A percentile compares a stretch with the other conserved stretches of the same genome.
phyloP scores from a whole-genome alignment of 2,797 vertebrate genomes.

The Chaunax sp. region DNA sequence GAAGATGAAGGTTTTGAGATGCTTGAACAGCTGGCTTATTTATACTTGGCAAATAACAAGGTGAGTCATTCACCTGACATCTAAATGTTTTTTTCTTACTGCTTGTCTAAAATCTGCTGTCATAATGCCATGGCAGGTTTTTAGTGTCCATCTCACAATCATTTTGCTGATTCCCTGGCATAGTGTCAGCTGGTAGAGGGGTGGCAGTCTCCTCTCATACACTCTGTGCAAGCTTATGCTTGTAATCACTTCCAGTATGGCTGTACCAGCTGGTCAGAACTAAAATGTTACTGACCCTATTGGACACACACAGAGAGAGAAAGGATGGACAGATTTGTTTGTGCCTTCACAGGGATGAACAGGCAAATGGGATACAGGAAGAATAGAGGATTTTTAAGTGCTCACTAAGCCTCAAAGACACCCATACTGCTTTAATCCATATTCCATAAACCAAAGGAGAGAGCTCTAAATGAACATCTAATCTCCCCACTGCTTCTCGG shows the following conservation, averaged over 20 bases:
- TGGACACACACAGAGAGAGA: slow-evolving; percentile 37
- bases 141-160: background rate
- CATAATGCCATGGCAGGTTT: background rate
- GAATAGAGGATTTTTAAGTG: slow-evolving; percentile 69
- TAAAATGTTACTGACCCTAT: slow-evolving; percentile 65
- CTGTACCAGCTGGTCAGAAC: slow-evolving; percentile 61
- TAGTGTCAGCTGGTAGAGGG: slow-evolving; percentile 37
- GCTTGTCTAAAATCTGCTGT: background rate
- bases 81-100: slow-evolving; percentile 15
- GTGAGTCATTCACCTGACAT: slow-evolving; percentile 75
- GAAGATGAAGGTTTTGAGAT: slow-evolving; percentile 94
- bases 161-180: slow-evolving; percentile 4
- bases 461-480: slow-evolving; percentile 68
- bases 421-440: slow-evolving; percentile 71
- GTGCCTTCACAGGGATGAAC: slow-evolving; percentile 60
- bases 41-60: slow-evolving; percentile 98
- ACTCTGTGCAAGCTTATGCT: slow-evolving; percentile 54
- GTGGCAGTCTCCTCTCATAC: slow-evolving; percentile 40
- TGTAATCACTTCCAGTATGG: slow-evolving; percentile 67
- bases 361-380: slow-evolving; percentile 57
- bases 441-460: slow-evolving; percentile 59
- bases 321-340: slow-evolving; percentile 67
- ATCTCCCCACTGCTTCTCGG: slow-evolving; percentile 54
- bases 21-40: slow-evolving; percentile 92
- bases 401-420: slow-evolving; percentile 74